A percentile compares a stretch with the other conserved stretches of the same genome.
Evolutionary conservation across 2,888 invertebrate species (phyloP).

Genomic region (Arctia plantaginis): DNA sequence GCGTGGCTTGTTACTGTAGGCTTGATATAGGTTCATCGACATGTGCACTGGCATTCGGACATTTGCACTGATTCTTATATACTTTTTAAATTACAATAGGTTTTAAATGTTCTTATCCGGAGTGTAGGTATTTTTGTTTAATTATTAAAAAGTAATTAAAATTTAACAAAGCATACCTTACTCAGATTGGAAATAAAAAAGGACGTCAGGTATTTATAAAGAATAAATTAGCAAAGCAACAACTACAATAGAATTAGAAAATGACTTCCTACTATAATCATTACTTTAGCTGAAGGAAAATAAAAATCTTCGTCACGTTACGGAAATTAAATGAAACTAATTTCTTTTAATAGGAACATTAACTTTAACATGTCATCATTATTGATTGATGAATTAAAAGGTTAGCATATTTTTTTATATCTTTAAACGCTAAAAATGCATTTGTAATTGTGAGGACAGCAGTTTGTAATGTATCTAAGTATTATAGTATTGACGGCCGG

Average conservation of each 20-base stretch:
- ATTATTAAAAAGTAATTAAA: not conserved
- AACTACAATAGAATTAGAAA: not conserved
- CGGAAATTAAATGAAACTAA: not conserved
- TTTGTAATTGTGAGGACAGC: too few species aligned
- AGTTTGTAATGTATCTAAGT: too few species aligned
- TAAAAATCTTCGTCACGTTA: not conserved
- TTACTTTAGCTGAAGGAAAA: not conserved
- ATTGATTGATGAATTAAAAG: not conserved
- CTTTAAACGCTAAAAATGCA: too few species aligned
- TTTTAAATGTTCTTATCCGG: not conserved
- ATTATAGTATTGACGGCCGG: too few species aligned
- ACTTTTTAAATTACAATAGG: not conserved
- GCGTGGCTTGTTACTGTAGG: slow-evolving; percentile 53
- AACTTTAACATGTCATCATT: not conserved
- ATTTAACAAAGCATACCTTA: too few species aligned
- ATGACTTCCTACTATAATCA: not conserved
- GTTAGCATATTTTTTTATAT: too few species aligned
- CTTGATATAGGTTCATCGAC: slow-evolving; percentile 35
- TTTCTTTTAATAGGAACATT: not conserved
- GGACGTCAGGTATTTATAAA: too few species aligned
- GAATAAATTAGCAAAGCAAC: not conserved
- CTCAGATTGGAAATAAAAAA: too few species aligned
- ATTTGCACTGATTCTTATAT: slow-evolving; percentile 37
- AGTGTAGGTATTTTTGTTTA: not conserved
- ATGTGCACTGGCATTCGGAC: slow-evolving; percentile 36